Evolutionary conservation across 2,113 vertebrate species (phyloP).

Genomic region (Clupea harengus): DNA sequence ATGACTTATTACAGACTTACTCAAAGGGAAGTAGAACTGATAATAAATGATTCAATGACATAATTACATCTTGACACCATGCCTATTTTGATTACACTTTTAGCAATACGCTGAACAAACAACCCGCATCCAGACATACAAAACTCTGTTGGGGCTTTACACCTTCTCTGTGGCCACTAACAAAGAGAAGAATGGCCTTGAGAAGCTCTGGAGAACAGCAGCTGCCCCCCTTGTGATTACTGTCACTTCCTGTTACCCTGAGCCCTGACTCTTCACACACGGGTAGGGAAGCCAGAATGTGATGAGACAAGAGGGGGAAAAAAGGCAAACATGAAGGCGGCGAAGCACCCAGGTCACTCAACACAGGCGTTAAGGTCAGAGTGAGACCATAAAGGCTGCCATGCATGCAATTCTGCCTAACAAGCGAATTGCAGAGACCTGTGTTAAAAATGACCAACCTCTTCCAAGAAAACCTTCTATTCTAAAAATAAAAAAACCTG

Average conservation of each 20-base stretch:
- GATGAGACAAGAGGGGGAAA: not conserved
- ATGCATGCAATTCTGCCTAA: not conserved
- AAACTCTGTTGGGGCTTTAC: not conserved
- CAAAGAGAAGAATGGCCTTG: slow-evolving; percentile 25
- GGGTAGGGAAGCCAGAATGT: not conserved
- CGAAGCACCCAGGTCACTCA: not conserved
- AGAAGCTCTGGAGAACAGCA: not conserved
- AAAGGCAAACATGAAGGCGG: not conserved
- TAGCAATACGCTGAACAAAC: not conserved
- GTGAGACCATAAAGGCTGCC: not conserved
- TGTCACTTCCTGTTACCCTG: slow-evolving; percentile 26
- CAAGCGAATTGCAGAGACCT: not conserved
- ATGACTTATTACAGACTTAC: not conserved
- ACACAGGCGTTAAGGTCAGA: not conserved
- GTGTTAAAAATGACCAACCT: not conserved
- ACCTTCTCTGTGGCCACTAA: not conserved
- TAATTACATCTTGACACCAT: not conserved
- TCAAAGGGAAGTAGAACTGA: not conserved
- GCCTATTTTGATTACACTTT: not conserved
- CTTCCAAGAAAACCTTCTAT: not conserved
- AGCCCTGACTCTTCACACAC: not conserved
- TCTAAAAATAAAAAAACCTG: not conserved
- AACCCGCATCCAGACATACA: not conserved
- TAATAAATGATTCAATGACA: not conserved
- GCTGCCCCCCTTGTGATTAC: slow-evolving; percentile 17